Evolutionary conservation across 2,888 invertebrate genomes (phyloP), one percentile per base, ranked within the genome.

Genomic region (Conomelus anceps): DNA sequence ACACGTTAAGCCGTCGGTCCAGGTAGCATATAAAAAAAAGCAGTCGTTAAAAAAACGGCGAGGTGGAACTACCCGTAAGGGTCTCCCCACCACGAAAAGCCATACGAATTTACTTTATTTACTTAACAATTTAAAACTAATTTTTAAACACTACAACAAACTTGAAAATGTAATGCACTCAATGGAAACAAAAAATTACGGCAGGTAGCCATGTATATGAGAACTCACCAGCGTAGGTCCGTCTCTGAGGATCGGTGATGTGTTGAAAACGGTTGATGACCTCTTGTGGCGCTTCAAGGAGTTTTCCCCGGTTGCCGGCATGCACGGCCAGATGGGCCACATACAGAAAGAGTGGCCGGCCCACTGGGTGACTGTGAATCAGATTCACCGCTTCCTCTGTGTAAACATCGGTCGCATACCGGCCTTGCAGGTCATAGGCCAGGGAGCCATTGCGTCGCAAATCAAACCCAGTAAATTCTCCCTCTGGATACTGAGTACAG

Each of bases 161-260:
- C 20, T 41, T 41, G 63, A 17, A 41, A 13, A 41, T 41, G 13
- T 13, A 17, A 41, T 41, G 20, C 63, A 41, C 13, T 41, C 13
- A 41, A 17, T 41, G 13, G 13, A 41, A 41, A 17, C 63, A 17
- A 41, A 17, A 41, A 17, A 17, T 41, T 13, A 41, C 63, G 20
- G 13, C 20, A 41, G 63, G 20, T 13, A 41, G 63, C 13, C 20
- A 41, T 41, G 20, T 41, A 17, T 41, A n/a, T n/a, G n/a, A n/a
- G n/a, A n/a, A 88, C 92, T 92, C 93, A 97, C 97, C 97, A 92
- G 97, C 96, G 92, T 95, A 97, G 85, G 95, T 95, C 91, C 96
- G 94, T 91, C 97, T 94, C 88, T 95, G 94, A 0, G 95, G 93
- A 91, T 96, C 95, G 22, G 95, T 93, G 41, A 98, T 96, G 92